Evolutionary conservation across 2,113 vertebrate species (phyloP).

Genomic region (Lonchura striata): DNA sequence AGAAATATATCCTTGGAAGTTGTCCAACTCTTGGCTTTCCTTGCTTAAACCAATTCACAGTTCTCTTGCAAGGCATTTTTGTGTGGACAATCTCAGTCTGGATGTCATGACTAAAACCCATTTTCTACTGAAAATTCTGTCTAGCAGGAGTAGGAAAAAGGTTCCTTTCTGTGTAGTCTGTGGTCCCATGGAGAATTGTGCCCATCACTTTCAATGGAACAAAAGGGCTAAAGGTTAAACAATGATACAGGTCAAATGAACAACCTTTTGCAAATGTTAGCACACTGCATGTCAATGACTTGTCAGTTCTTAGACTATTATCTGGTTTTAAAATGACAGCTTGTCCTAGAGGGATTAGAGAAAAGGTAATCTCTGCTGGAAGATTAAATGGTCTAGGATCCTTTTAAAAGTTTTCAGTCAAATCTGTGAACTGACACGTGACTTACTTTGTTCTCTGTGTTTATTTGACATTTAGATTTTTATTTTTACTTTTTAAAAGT

Average conservation of each 20-base stretch:
- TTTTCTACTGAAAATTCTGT: background rate
- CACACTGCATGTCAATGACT: background rate
- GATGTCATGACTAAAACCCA: background rate
- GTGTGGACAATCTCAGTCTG: background rate
- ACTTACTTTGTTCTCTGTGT: background rate
- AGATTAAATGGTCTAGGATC: slow-evolving; percentile 1
- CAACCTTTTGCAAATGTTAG: slow-evolving; percentile 51
- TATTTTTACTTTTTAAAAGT: background rate
- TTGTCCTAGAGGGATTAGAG: slow-evolving; percentile 23
- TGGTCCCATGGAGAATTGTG: background rate
- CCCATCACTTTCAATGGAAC: background rate
- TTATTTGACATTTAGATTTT: background rate
- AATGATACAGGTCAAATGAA: slow-evolving; percentile 24
- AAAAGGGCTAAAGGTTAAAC: slow-evolving; percentile 54
- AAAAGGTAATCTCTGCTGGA: slow-evolving; percentile 13
- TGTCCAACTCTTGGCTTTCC: background rate
- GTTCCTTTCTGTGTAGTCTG: background rate
- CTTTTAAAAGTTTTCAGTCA: slow-evolving; percentile 1
- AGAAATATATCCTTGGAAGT: background rate
- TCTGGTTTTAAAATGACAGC: slow-evolving; percentile 46
- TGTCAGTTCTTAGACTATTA: slow-evolving; percentile 53
- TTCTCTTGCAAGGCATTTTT: background rate
- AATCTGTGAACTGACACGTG: background rate
- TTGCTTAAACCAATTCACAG: background rate
- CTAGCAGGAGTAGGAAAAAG: background rate